Conservation (phyloP, 2,888 invertebrate species). For the Oscheius onirici region DNA sequence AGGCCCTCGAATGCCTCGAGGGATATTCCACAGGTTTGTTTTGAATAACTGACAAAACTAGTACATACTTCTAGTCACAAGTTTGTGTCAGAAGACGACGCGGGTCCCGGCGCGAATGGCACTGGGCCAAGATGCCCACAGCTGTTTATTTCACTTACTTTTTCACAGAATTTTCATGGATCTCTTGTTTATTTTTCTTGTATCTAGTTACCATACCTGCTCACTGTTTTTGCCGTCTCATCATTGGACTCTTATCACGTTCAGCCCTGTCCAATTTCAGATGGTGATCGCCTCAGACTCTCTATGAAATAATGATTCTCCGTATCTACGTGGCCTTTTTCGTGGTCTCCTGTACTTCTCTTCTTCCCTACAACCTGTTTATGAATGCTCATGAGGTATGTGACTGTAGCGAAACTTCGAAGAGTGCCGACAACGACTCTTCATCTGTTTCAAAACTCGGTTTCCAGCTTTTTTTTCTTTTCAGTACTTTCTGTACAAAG, state of each 20-base stretch:
- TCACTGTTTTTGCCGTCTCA: no score
- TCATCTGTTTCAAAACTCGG: no score
- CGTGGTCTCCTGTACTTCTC: slow-evolving; percentile 52
- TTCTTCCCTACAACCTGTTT: slow-evolving; percentile 58
- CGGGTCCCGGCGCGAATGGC: slow-evolving; percentile 22
- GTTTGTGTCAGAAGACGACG: not conserved
- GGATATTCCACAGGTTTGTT: slow-evolving; percentile 1
- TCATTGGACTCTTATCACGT: not conserved
- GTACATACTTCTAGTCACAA: not conserved
- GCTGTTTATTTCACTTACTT: slow-evolving; percentile 16
- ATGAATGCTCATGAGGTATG: slow-evolving; percentile 60
- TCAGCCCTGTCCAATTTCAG: not conserved
- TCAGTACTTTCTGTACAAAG: slow-evolving; percentile 59
- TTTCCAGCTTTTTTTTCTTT: slow-evolving; percentile 30
- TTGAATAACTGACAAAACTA: not conserved
- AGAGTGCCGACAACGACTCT: no score
- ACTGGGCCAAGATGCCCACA: slow-evolving; percentile 9
- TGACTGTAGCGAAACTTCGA: not conserved
- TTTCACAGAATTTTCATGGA: not conserved
- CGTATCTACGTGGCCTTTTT: slow-evolving; percentile 46
- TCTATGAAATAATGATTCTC: slow-evolving; percentile 6
- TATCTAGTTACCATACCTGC: not conserved
- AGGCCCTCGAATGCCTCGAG: not conserved
- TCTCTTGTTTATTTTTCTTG: not conserved
- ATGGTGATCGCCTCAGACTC: no score